phyloP scores from a whole-genome alignment of 2,113 vertebrate species.

The Poeciliopsis prolifica region DNA sequence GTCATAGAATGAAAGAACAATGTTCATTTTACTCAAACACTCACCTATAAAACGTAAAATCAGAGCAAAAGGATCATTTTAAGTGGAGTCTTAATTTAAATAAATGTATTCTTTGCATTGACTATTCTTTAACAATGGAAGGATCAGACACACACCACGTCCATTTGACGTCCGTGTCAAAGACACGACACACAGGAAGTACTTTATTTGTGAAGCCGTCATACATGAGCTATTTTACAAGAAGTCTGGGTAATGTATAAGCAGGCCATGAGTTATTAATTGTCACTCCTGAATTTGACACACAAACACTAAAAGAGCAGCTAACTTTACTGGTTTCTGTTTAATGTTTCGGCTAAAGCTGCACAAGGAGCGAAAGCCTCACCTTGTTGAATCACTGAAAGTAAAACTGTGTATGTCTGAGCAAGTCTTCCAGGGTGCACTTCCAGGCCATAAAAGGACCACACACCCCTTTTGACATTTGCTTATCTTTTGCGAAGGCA shows the following conservation, averaged over 20 bases:
- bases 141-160: slow-evolving; percentile 14
- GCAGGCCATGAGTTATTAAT: slow-evolving; percentile 1
- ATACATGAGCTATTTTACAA: slow-evolving; percentile 60
- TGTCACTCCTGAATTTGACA: slow-evolving; percentile 8
- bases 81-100: background rate
- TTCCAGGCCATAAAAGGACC: slow-evolving; percentile 58
- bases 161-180: slow-evolving; percentile 52
- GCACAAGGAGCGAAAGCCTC: slow-evolving; percentile 25
- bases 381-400: slow-evolving; percentile 47
- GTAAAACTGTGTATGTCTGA: slow-evolving; percentile 29
- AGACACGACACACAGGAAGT: slow-evolving; percentile 41
- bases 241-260: slow-evolving; percentile 53
- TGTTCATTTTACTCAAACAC: too few relatives aligned
- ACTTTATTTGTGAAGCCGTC: slow-evolving; percentile 61
- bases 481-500: slow-evolving; percentile 59
- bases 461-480: slow-evolving; percentile 57
- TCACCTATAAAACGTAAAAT: too few relatives aligned
- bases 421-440: background rate
- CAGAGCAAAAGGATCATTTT: too few relatives aligned
- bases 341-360: slow-evolving; percentile 45
- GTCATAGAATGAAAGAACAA: too few relatives aligned
- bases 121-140: too few relatives aligned
- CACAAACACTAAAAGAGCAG: background rate
- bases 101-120: background rate
- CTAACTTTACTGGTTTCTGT: slow-evolving; percentile 37